Evolutionary conservation across 2,113 vertebrate species (phyloP), one percentile per base, ranked within the genome.

Genomic region (Ammodytes marinus): DNA sequence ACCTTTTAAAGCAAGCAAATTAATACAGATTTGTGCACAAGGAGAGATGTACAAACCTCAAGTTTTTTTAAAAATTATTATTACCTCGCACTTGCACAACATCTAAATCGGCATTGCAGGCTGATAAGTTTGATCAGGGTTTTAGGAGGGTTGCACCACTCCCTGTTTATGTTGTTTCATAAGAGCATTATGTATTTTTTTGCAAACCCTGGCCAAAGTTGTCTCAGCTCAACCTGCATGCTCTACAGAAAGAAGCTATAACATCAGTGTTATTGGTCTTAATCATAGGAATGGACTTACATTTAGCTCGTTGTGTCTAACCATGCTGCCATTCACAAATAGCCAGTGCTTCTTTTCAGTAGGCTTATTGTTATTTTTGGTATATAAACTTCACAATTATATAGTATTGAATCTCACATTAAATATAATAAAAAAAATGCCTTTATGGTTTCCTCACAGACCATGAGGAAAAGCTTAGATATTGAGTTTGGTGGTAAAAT

Each of bases 201-300:
- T 40, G 27, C 27, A 47, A 19, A 59, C 40, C 61, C 11, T 4
- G 35, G n/a, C 12, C 42, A 0, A 39, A n/a, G 6, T 61, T 54
- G 39, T 53, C 8, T 40, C 4, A 37, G 12, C n/a, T n/a, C 27
- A 59, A 8, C 15, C 15, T 60, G 46, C 50, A 61, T 19, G 47
- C 8, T 55, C 3, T 19, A 47, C 17, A 37, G 14, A 59, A 60
- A 61, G 3, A 55, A 47, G 37, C 2, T 54, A 45, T 5, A 71
- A 52, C 42, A n/a, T 69, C 35, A 8, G 67, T 40, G n/a, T 64
- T 79, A 17, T 37, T 69, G 13, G 43, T 14, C 61, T 68, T 74
- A 60, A 72, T 19, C 8, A 45, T 47, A 39, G 19, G n/a, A 50
- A n/a, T 57, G 42, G 8, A 74, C 4, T 37, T 52, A 13, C 66